Percentiles rank a stretch among this genome's conserved stretches.
These are phyloP conservation scores for Turritopsis dohrnii DNA, from an alignment of 30 jellyfish, hydroid and myxozoan species.

Conservation along the genomic window DNA sequence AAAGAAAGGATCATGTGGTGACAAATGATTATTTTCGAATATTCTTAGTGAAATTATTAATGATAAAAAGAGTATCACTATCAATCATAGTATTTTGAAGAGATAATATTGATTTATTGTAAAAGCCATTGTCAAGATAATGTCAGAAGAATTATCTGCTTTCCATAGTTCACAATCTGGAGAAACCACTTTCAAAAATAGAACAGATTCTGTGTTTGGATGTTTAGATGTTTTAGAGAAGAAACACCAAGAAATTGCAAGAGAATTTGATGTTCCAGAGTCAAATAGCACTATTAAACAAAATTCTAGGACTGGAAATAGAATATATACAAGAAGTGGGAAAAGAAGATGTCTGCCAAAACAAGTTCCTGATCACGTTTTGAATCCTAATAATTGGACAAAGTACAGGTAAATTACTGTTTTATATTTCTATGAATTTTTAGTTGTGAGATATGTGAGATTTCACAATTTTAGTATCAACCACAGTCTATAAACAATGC, in stretches of 20 bases:
- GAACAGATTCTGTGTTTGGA: constrained; percentile 28
- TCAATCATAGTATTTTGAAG: too few species aligned
- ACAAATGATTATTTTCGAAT: too few species aligned
- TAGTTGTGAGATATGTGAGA: too few species aligned
- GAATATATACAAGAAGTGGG: neutral
- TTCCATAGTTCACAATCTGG: neutral
- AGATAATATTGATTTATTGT: too few species aligned
- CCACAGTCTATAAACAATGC: too few species aligned
- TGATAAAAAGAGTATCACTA: too few species aligned
- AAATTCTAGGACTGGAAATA: neutral
- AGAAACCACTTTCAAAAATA: constrained; percentile 6
- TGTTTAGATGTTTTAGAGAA: constrained; percentile 27
- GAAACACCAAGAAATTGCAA: constrained; percentile 16
- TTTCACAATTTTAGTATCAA: too few species aligned
- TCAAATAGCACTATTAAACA: neutral
- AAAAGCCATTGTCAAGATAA: too few species aligned
- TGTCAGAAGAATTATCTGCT: neutral
- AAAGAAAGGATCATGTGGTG: too few species aligned
- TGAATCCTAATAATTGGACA: constrained; percentile 34
- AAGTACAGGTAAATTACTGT: constrained; percentile 21
- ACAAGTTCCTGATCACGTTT: constrained; percentile 42
- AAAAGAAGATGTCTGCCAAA: constrained; percentile 5
- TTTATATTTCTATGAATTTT: too few species aligned
- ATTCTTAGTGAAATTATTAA: too few species aligned
- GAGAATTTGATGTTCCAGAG: neutral